Evolutionary conservation across 2,888 invertebrate species (phyloP).

Genomic region (Cenopis cana): DNA sequence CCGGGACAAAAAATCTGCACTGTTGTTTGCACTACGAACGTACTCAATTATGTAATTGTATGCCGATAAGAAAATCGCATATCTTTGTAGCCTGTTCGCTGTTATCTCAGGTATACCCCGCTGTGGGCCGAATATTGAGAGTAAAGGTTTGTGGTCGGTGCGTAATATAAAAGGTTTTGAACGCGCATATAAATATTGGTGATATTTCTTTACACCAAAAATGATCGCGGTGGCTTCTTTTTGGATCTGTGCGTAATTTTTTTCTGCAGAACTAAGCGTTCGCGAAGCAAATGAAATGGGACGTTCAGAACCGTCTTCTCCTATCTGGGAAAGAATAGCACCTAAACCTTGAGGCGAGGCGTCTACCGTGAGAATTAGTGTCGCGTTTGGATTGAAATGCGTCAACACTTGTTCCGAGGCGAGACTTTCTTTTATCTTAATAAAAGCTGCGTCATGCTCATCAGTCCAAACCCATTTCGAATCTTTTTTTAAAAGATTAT

Average conservation of each 20-base stretch:
- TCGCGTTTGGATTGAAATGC: background rate
- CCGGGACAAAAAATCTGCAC: constrained; percentile 48
- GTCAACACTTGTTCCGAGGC: background rate
- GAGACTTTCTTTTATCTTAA: background rate
- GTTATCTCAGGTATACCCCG: constrained; percentile 6
- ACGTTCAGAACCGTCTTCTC: background rate
- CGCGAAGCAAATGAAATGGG: constrained; percentile 2
- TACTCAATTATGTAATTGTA: constrained; percentile 53
- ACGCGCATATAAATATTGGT: constrained; percentile 18
- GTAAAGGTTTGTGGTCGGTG: constrained; percentile 17
- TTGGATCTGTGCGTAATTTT: background rate
- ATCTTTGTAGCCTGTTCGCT: constrained; percentile 18
- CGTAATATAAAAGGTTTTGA: constrained; percentile 13
- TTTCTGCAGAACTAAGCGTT: background rate
- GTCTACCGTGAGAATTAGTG: background rate
- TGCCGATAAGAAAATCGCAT: constrained; percentile 9
- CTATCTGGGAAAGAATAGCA: constrained; percentile 38
- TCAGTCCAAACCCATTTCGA: constrained; percentile 34
- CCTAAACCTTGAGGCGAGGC: constrained; percentile 28
- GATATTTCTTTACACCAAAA: background rate
- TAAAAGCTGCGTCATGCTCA: background rate
- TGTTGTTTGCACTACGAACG: constrained; percentile 39
- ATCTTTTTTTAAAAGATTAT: constrained; percentile 1
- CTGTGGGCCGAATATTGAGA: background rate
- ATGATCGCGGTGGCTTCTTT: too few relatives aligned